These are phyloP conservation scores for Holothuria leucospilota DNA, from an alignment of 53 echinoderm and acorn worm genomes.

Conservation along the genomic window DNA sequence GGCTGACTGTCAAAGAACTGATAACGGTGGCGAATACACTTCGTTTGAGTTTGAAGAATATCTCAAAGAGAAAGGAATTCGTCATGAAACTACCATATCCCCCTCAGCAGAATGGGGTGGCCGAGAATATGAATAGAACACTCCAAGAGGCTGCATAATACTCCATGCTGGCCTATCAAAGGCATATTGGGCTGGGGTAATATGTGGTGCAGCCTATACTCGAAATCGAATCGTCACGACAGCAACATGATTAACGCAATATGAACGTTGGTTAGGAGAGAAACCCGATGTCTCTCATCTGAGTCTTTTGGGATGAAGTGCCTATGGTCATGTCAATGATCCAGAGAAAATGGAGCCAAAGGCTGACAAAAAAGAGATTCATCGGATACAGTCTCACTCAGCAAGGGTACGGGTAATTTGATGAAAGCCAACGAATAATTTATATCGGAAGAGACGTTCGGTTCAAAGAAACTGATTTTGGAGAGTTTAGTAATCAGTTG, in stretches of 20 bases:
- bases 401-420: slow-evolving; percentile 1
- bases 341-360: slow-evolving; percentile 19
- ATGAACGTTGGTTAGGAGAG: slow-evolving; percentile 6
- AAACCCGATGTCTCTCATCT: slow-evolving; percentile 2
- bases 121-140: too few species aligned
- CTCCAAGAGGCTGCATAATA: background rate
- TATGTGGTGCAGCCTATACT: background rate
- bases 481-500: too few species aligned
- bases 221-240: background rate
- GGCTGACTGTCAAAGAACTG: background rate
- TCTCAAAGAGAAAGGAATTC: background rate
- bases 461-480: background rate
- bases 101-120: too few species aligned
- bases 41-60: background rate
- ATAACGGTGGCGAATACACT: slow-evolving; percentile 10
- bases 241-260: slow-evolving; percentile 4
- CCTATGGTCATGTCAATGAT: background rate
- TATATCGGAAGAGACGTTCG: background rate
- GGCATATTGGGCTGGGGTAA: background rate
- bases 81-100: slow-evolving; percentile 1
- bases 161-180: slow-evolving; percentile 16
- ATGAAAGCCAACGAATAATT: background rate
- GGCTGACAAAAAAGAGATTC: background rate
- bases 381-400: slow-evolving; percentile 16
- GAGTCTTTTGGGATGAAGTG: background rate